Conservation (phyloP, 92 coral and sea anemone species). For the Porites rus region DNA sequence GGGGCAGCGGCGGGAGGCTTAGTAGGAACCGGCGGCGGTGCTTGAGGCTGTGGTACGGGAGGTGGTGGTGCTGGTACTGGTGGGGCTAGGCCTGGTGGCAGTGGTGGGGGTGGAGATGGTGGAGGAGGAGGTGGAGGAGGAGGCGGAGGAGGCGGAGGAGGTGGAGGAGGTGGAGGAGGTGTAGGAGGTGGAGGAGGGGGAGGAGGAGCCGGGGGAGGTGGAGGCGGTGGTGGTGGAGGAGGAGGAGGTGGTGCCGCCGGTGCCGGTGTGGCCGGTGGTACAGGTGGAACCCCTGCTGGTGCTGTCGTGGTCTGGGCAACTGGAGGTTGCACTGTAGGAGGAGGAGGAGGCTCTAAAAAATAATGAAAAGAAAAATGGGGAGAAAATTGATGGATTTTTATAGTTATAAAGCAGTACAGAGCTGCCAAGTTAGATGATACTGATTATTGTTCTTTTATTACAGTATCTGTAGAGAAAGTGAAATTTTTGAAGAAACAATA, state of each 20-base stretch:
- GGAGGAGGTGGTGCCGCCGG: background rate
- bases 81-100: conserved; percentile 25
- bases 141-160: conserved; percentile 36
- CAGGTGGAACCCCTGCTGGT: conserved; percentile 15
- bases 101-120: conserved; percentile 35
- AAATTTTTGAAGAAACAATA: too few relatives aligned
- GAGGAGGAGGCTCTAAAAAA: conserved; percentile 34
- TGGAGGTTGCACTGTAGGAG: conserved; percentile 2
- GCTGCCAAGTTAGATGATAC: too few relatives aligned
- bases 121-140: conserved; percentile 35
- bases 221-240: background rate
- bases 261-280: background rate
- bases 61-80: conserved; percentile 49
- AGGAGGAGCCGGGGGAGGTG: conserved; percentile 34
- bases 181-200: conserved; percentile 50
- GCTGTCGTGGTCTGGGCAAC: conserved; percentile 8
- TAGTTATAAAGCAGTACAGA: too few relatives aligned
- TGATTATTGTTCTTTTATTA: too few relatives aligned
- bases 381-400: background rate
- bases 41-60: conserved; percentile 28
- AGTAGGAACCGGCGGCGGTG: conserved; percentile 40
- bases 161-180: conserved; percentile 29
- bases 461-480: too few relatives aligned
- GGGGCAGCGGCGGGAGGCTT: conserved; percentile 46
- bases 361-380: background rate